Evolutionary conservation across 2,888 invertebrate species (phyloP).

Genomic region (Diarsia mendica): DNA sequence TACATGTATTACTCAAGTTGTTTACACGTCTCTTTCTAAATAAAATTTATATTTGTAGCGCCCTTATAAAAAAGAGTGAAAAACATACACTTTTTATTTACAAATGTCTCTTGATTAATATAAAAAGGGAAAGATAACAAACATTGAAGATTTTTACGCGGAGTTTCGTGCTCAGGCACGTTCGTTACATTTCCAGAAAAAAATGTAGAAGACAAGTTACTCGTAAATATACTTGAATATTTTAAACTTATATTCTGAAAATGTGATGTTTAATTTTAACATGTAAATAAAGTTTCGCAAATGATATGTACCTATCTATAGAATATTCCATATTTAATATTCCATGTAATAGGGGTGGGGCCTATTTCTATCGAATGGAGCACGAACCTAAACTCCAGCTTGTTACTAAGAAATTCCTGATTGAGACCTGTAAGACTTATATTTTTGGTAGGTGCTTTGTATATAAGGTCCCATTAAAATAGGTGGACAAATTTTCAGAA

Average conservation of each 20-base stretch:
- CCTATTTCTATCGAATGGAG: no score
- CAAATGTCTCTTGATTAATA: slow-evolving; percentile 55
- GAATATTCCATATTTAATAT: no score
- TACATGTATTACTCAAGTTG: not conserved
- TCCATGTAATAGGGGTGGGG: no score
- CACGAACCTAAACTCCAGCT: no score
- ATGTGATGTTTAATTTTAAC: not conserved
- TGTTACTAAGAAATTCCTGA: no score
- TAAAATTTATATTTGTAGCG: slow-evolving; percentile 17
- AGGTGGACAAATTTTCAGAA: no score
- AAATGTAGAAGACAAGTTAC: slow-evolving; percentile 17
- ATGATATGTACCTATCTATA: no score
- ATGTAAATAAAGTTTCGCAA: not conserved
- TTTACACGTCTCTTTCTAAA: not conserved
- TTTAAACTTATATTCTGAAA: not conserved
- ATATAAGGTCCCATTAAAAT: no score
- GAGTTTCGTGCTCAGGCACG: slow-evolving; percentile 53
- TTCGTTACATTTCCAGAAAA: slow-evolving; percentile 37
- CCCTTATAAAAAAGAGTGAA: slow-evolving; percentile 13
- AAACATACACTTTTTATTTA: slow-evolving; percentile 31
- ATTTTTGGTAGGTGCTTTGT: no score
- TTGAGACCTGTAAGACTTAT: no score
- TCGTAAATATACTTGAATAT: slow-evolving; percentile 48
- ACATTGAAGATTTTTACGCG: slow-evolving; percentile 27
- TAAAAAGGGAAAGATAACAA: slow-evolving; percentile 49